These are phyloP conservation scores for Nomada ruficornis DNA, from an alignment of 2,888 invertebrate species.

Conservation along the genomic window DNA sequence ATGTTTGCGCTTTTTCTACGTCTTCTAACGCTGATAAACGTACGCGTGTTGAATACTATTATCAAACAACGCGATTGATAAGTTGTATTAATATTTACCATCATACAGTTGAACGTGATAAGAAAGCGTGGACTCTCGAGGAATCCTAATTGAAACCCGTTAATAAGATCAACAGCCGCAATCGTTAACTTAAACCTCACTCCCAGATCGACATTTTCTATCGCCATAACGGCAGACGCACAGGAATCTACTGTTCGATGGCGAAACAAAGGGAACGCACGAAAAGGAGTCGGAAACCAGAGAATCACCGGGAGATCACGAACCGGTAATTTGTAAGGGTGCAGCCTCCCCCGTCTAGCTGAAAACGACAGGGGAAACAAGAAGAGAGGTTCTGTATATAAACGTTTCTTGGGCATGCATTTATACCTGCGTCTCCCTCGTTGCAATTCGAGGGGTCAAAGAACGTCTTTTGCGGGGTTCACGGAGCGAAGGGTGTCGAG, in stretches of 20 bases:
- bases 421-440: conserved; percentile 55
- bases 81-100: conserved; percentile 3
- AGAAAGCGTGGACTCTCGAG: background rate
- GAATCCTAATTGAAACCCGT: background rate
- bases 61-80: background rate
- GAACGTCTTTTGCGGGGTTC: conserved; percentile 58
- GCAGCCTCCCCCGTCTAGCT: conserved; percentile 12
- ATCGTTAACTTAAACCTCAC: too few species aligned
- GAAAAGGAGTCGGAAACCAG: conserved; percentile 20
- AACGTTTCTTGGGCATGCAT: conserved; percentile 59
- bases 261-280: background rate
- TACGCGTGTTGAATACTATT: background rate
- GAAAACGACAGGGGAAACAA: background rate
- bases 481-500: conserved; percentile 19
- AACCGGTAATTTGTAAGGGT: conserved; percentile 69
- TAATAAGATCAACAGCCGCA: background rate
- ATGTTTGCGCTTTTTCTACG: conserved; percentile 4
- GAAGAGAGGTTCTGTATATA: conserved; percentile 12
- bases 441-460: conserved; percentile 60
- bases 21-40: background rate
- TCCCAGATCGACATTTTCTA: too few species aligned
- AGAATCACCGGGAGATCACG: conserved; percentile 56
- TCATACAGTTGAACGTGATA: conserved; percentile 7
- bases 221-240: too few species aligned
- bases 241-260: too few species aligned